phyloP scores from a whole-genome alignment of 2,113 vertebrate species.

The Tautogolabrus adspersus region DNA sequence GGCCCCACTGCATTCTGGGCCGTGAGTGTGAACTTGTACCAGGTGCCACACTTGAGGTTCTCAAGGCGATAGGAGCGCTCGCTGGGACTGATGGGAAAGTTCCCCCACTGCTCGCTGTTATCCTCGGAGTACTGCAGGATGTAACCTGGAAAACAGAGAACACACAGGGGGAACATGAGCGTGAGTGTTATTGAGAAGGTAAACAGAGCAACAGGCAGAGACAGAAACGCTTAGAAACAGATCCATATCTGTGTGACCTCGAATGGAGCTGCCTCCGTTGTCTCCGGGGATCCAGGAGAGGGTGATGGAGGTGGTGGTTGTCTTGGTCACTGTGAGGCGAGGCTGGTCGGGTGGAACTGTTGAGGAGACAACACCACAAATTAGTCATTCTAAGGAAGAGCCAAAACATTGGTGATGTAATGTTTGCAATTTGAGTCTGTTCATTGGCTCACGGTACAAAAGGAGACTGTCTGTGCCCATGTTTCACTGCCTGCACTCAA shows the following conservation, averaged over 20 bases:
- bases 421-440: too few relatives aligned
- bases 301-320: slow-evolving; percentile 97
- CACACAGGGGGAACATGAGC: background rate
- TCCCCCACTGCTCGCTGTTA: slow-evolving; percentile 99
- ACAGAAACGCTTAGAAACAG: background rate
- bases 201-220: background rate
- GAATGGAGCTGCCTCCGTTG: slow-evolving; percentile 97
- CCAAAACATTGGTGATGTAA: too few relatives aligned
- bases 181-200: too few relatives aligned
- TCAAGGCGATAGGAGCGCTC: slow-evolving; percentile 95
- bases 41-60: slow-evolving; percentile 95
- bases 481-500: background rate
- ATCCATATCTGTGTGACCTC: slow-evolving; percentile 85
- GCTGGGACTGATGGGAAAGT: slow-evolving; percentile 96
- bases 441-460: too few relatives aligned
- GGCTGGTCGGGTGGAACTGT: slow-evolving; percentile 98
- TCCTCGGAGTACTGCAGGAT: slow-evolving; percentile 98
- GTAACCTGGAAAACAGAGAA: slow-evolving; percentile 84
- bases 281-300: slow-evolving; percentile 99
- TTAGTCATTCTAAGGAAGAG: background rate
- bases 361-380: slow-evolving; percentile 14
- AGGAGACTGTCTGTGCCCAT: too few relatives aligned
- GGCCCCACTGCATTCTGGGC: slow-evolving; percentile 98
- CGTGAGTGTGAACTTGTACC: slow-evolving; percentile 98
- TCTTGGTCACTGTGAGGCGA: slow-evolving; percentile 97